A percentile compares a stretch with the other conserved stretches of the same genome.
Evolutionary conservation across 2,888 invertebrate genomes (phyloP).

Genomic region (Eupithecia exiguata): DNA sequence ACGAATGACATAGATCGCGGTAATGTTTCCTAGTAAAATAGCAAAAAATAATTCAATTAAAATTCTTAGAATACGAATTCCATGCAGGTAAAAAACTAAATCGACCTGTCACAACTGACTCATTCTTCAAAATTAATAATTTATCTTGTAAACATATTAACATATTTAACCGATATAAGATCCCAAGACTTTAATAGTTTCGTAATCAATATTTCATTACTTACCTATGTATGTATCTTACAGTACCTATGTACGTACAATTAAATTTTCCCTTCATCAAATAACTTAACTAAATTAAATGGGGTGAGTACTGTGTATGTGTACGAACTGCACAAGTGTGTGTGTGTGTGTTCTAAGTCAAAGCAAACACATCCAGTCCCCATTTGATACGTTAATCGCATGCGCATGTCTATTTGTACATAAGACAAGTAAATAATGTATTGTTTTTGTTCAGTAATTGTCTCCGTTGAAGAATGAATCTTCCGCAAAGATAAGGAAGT

Average conservation of each 20-base stretch:
- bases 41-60: constrained; percentile 1
- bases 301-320: not conserved
- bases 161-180: constrained; percentile 3
- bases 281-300: not conserved
- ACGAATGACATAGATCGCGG: constrained; percentile 17
- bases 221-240: not conserved
- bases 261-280: not conserved
- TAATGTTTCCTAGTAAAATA: constrained; percentile 24
- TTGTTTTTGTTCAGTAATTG: constrained; percentile 43
- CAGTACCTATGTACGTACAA: not conserved
- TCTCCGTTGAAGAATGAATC: constrained; percentile 55
- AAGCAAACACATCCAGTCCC: constrained; percentile 20
- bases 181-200: not conserved
- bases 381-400: constrained; percentile 24
- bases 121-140: not conserved
- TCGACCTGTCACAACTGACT: constrained; percentile 3
- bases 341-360: not conserved
- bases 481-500: constrained; percentile 74
- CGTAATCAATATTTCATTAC: constrained; percentile 4
- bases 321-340: not conserved
- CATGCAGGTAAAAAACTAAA: not conserved
- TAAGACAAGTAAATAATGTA: constrained; percentile 17
- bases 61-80: constrained; percentile 16
- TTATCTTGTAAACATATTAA: not conserved
- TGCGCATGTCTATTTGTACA: constrained; percentile 29